Base-by-base conservation (phyloP, 1,140 invertebrate genomes). In the Paraescarpia echinospica region DNA sequence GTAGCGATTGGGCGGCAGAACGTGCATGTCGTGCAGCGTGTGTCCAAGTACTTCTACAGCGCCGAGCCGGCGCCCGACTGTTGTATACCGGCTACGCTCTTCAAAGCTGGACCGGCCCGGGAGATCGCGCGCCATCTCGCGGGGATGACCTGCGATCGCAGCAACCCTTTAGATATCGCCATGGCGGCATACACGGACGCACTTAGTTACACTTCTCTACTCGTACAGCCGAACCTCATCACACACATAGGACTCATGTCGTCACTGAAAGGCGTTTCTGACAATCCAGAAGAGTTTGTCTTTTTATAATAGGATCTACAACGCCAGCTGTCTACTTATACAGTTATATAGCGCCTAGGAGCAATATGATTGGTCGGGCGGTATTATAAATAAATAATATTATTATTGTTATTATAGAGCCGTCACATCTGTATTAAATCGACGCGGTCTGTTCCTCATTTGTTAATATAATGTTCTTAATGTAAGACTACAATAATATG, bases 161-260 rank as follows among this genome's bases (percentile, higher is more conserved):
- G 8, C 35, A 4, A 6, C 4, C 91, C 91, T 2, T 9, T 91
- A 9, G 91, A 91, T 22, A 34, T 91, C 9, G 91, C 33, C n/a
- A 91, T 91, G n/a, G 91, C 33, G n/a, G n/a, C 33, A 9, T 91
- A 34, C 35, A n/a, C 41, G n/a, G 35, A 34, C 33, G 35, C 33
- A 4, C 4, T 4, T 5, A 41, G 22, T 12, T n/a, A n/a, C 31
- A 33, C 31, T 2, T n/a, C 33, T 2, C n/a, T 34, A 6, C 33
- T 91, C 31, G 91, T 91, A 9, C 33, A 91, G 35, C 91, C 91
- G 31, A 91, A 91, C n/a, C 91, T 91, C 31, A 35, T 91, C 35
- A 91, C 33, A 34, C 91, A 91, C 35, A 91, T 91, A 34, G 91
- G 91, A 35, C 33, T 91, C 31, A 41, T 91, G 31, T 91, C 91